Conservation (phyloP, 92 coral and sea anemone species). For the Zoanthus gigantus region DNA sequence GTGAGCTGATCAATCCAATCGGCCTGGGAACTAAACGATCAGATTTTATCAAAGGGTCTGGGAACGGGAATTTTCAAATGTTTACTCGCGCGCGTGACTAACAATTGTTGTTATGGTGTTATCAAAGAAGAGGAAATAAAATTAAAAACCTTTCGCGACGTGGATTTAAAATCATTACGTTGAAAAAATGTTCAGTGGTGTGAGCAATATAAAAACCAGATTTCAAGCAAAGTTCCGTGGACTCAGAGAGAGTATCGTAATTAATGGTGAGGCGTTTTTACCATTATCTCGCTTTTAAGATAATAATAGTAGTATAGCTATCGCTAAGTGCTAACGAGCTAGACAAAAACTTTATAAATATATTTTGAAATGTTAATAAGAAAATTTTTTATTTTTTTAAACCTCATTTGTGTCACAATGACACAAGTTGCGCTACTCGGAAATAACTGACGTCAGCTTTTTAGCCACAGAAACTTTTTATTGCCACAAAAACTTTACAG, state of each 20-base stretch:
- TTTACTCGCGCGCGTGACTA: conserved; percentile 15
- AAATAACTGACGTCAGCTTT: no score
- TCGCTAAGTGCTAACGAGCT: no score
- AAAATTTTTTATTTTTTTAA: no score
- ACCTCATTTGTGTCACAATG: no score
- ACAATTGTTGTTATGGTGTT: conserved; percentile 4
- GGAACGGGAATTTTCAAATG: background rate
- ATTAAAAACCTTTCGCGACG: background rate
- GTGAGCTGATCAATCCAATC: background rate
- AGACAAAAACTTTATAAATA: no score
- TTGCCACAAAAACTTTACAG: background rate
- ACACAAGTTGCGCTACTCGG: no score
- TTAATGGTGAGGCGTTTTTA: background rate
- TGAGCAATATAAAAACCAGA: background rate
- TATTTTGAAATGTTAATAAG: background rate
- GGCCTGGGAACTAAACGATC: background rate
- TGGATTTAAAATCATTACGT: background rate
- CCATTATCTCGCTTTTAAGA: background rate
- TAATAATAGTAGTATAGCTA: no score
- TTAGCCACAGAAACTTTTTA: background rate
- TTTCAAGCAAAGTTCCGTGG: conserved; percentile 34
- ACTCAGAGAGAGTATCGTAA: conserved; percentile 11
- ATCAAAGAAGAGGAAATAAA: background rate
- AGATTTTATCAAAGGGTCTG: background rate
- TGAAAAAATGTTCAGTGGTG: background rate